These are phyloP conservation scores for Otocyon megalotis DNA, from an alignment of 2,113 vertebrate species.

Conservation along the genomic window DNA sequence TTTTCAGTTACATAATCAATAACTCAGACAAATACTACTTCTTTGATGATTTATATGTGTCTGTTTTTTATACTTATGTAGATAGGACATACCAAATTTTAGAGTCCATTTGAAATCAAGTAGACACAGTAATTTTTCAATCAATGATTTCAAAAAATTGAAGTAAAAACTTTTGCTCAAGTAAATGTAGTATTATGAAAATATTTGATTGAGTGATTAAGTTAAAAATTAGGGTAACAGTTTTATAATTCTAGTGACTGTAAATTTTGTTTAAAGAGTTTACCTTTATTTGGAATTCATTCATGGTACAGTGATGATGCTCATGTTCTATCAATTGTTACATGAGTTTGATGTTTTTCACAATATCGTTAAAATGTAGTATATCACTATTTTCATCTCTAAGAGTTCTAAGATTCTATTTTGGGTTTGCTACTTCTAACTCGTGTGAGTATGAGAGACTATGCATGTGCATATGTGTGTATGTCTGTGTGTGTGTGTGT, in stretches of 20 bases:
- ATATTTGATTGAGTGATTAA: neutral
- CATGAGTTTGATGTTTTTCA: neutral
- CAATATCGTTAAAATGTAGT: constrained; percentile 4
- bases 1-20: constrained; percentile 97
- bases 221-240: neutral
- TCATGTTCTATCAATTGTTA: neutral
- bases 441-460: neutral
- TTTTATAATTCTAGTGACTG: constrained; percentile 26
- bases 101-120: constrained; percentile 71
- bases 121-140: constrained; percentile 66
- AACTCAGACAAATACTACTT: constrained; percentile 95
- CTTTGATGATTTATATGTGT: constrained; percentile 94
- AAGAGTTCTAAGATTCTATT: neutral
- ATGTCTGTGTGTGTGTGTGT: neutral
- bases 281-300: constrained; percentile 41
- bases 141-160: constrained; percentile 37
- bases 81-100: constrained; percentile 85
- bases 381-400: constrained; percentile 4
- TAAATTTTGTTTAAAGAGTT: constrained; percentile 2
- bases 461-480: neutral
- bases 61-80: constrained; percentile 85
- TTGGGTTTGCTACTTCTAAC: neutral
- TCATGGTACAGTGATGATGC: neutral
- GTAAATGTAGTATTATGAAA: neutral
- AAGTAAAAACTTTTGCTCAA: neutral